Base-by-base conservation (phyloP, 2,113 vertebrate genomes). In the Triplophysa siluroides region DNA sequence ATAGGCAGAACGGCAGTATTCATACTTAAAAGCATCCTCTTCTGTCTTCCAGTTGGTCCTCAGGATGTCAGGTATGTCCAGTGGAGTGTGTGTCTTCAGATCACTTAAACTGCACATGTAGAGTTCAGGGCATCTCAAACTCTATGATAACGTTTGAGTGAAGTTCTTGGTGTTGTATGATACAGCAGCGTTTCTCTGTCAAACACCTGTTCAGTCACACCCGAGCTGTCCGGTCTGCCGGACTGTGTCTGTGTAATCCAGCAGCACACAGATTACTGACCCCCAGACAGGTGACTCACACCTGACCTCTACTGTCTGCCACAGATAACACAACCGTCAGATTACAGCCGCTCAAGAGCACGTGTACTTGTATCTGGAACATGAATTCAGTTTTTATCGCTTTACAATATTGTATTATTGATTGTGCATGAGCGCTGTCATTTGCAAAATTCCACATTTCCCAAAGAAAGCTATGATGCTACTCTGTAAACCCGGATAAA, bases 1-100 rank as follows among this genome's bases (percentile, higher is more conserved):
- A 47, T 0, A 1, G 72, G 52, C 38, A 58, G 38, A 14, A 79
- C 21, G 62, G 79, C 76, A 18, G 70, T 85, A 24, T 76, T 87
- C 76, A 58, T 87, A 76, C 79, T 87, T 26, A 70, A 79, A 86
- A 86, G 88, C 89, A 91, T 91, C 45, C 24, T 85, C 76, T 21
- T 18, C 14, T 21, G 2, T 52, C 33, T 41, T 33, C n/a, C n/a
- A 33, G 33, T 29, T 66, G 41, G 4, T 8, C 45, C 29, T 64
- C 23, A 29, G 3, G 6, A 47, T 54, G 9, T 71, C 69, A 56
- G 69, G 26, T 11, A 70, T 4, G 67, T 70, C 67, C 21, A 70
- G 23, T 50, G 16, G 43, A 24, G 21, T 71, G 4, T 54, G 24
- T 10, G 2, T 56, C 69, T 21, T 14, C 6, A 38, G 26, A 9